phyloP scores from a whole-genome alignment of 2,797 vertebrate genomes.

The Astyanax mexicanus region DNA sequence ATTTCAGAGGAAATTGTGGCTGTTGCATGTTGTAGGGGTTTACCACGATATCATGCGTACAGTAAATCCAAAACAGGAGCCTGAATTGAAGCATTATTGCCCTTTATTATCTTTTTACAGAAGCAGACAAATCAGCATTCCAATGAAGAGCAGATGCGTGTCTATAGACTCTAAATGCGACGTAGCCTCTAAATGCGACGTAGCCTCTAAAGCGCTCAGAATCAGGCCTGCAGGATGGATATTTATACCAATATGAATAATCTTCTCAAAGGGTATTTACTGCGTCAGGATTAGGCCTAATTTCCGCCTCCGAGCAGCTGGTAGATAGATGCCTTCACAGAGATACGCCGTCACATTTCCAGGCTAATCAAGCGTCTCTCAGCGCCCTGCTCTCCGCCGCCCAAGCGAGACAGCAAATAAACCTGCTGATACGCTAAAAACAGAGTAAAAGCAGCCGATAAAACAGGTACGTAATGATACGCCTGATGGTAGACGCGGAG shows the following conservation, averaged over 20 bases:
- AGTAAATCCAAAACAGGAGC: not conserved
- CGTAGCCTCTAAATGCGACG: no score
- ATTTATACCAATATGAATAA: conserved; percentile 23
- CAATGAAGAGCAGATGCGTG: conserved; percentile 54
- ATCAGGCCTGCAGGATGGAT: not conserved
- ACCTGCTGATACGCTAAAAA: conserved; percentile 40
- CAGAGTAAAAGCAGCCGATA: conserved; percentile 30
- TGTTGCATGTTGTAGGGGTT: no score
- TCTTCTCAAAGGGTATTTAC: conserved; percentile 8
- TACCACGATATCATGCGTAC: not conserved
- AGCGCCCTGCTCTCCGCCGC: conserved; percentile 6
- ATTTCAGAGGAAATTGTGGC: no score
- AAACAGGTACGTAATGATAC: conserved; percentile 30
- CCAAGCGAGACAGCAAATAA: conserved; percentile 5
- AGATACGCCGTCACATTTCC: conserved; percentile 40
- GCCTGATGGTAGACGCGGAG: conserved; percentile 17
- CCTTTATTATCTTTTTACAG: conserved; percentile 26
- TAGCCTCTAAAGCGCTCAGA: not conserved
- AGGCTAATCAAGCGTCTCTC: conserved; percentile 20
- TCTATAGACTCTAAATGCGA: no score
- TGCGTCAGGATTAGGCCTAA: conserved; percentile 19
- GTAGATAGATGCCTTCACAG: conserved; percentile 14
- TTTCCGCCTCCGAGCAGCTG: conserved; percentile 10
- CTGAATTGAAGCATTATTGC: conserved; percentile 8
- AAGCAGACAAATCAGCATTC: conserved; percentile 45